Conservation (phyloP, 2,113 vertebrate species). For the Gadus chalcogrammus region DNA sequence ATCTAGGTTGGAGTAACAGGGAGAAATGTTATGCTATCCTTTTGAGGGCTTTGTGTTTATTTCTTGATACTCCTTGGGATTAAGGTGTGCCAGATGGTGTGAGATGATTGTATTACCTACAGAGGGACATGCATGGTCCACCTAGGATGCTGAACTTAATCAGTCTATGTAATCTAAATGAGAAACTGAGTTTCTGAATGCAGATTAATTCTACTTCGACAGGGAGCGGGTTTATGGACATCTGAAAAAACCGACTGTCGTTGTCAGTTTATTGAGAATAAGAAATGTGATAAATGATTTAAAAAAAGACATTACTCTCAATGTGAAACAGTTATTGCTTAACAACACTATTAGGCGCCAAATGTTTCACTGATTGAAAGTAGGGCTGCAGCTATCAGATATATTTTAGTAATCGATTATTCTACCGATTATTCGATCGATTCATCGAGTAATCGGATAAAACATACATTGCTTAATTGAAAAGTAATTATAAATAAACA, state of each 20-base stretch:
- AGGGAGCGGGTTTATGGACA: too few species aligned
- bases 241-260: not conserved
- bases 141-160: conserved; percentile 1
- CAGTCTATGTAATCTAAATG: not conserved
- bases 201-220: not conserved
- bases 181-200: not conserved
- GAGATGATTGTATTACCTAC: conserved; percentile 5
- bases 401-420: too few species aligned
- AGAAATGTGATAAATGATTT: too few species aligned
- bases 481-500: too few species aligned
- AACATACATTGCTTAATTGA: too few species aligned
- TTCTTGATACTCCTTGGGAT: not conserved
- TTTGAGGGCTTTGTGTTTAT: conserved; percentile 3
- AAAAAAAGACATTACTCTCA: too few species aligned
- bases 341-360: too few species aligned
- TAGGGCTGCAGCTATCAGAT: too few species aligned
- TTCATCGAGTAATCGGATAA: too few species aligned
- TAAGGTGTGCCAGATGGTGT: conserved; percentile 19
- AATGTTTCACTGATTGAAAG: too few species aligned
- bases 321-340: too few species aligned
- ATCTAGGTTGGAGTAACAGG: not conserved
- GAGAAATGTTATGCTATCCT: conserved; percentile 2
- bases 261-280: not conserved
- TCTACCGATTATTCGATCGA: too few species aligned
- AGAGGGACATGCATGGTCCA: not conserved